Base-by-base conservation (phyloP, 1,140 invertebrate genomes). In the Cryptotermes secundus region DNA sequence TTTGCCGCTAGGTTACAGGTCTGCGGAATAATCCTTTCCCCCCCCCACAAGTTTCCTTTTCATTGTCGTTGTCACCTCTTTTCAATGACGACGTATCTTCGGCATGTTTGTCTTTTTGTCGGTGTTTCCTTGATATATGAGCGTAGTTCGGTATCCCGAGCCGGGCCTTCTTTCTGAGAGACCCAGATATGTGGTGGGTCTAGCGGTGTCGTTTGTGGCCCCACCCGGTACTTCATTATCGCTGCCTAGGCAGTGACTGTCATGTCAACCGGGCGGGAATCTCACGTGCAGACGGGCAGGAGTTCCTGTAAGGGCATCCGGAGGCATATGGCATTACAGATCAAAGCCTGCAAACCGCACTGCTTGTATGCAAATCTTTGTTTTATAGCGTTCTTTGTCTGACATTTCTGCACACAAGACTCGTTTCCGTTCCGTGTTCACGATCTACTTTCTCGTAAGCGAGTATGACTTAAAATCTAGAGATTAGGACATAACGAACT, bases 201-300 rank as follows among this genome's bases (percentile, higher is more conserved):
- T 0, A 72, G 59, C 59, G 59, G 59, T 72, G 59, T 72, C 59
- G 59, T 72, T 72, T 72, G 59, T 72, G 59, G 59, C 59, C 59
- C 59, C 59, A 72, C 59, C 59, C 59, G 59, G 59, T 72, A 72
- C 59, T 72, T 72, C n/a, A 72, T 72, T 72, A 72, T 72, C 59
- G 59, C 59, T 72, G 59, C 26, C 59, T 72, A 72, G 59, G 31
- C 59, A 72, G 7, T 72, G 59, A n/a, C 59, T 72, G 59, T 72
- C 59, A 72, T 72, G 59, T 72, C 59, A 72, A 26, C 59, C n/a
- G 59, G n/a, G 26, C 59, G 59, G 59, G 26, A 72, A 26, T 72
- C 2, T 72, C 59, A 72, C 59, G n/a, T 72, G n/a, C n/a, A n/a
- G n/a, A 72, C n/a, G 26, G 31, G 14, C 26, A 72, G 9, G 59